Percentiles rank a stretch among this genome's conserved stretches.
phyloP scores from a whole-genome alignment of 1,140 invertebrate species.

The Vanessa tameamea region DNA sequence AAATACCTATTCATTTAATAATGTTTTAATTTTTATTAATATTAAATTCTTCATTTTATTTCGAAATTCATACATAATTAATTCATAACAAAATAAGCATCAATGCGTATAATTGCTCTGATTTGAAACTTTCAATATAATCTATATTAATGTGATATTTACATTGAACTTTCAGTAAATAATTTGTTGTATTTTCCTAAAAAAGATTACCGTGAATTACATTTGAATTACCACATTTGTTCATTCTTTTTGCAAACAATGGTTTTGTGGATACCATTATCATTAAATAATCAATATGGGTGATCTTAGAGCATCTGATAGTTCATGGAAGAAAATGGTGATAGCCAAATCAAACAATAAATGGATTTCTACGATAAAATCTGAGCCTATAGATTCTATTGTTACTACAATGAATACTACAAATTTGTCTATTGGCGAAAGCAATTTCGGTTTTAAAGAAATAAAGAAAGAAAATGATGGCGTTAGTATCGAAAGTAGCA shows the following conservation, averaged over 20 bases:
- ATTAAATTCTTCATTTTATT: no score
- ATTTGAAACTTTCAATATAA: neutral
- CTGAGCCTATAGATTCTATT: slow-evolving; percentile 36
- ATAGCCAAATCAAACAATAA: slow-evolving; percentile 70
- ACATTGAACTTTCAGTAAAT: slow-evolving; percentile 11
- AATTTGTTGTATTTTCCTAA: neutral
- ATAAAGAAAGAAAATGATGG: slow-evolving; percentile 49
- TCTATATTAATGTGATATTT: slow-evolving; percentile 18
- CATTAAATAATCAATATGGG: slow-evolving; percentile 77
- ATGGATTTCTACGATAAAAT: slow-evolving; percentile 67
- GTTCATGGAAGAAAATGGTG: slow-evolving; percentile 76
- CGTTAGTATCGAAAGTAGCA: slow-evolving; percentile 26
- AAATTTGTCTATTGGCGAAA: slow-evolving; percentile 44
- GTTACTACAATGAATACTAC: slow-evolving; percentile 39
- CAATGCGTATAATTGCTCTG: neutral
- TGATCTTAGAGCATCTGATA: slow-evolving; percentile 62
- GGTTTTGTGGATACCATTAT: slow-evolving; percentile 72
- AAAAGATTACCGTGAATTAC: slow-evolving; percentile 5
- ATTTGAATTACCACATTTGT: slow-evolving; percentile 11
- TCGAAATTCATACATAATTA: no score
- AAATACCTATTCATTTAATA: no score
- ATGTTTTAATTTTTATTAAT: no score
- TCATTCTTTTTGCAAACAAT: slow-evolving; percentile 46
- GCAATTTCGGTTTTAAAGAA: slow-evolving; percentile 27
- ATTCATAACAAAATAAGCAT: neutral